Base-by-base conservation (phyloP, 2,888 invertebrate species). In the Eilema sororculum region DNA sequence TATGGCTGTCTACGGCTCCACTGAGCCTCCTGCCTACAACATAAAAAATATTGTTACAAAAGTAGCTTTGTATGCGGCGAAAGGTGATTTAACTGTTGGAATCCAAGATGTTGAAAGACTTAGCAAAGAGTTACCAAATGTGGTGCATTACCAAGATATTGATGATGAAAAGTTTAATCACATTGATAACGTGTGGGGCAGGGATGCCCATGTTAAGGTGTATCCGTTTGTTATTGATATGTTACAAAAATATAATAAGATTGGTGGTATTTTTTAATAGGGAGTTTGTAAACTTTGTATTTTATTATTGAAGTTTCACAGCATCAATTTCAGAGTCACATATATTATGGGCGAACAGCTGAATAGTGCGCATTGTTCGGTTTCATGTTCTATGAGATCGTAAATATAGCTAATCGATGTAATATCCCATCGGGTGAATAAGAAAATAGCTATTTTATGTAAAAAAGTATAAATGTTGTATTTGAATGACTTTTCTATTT, bases 81-180 rank as follows among this genome's bases (percentile, higher is more conserved):
- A 57, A 30, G 69, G 69, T 61, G 77, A 77, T 58, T 13, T 30
- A 10, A 46, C 71, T 28, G 22, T 59, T 12, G 67, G 65, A 20
- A 22, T 69, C 1, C n/a, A 69, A 13, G 69, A 57, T 37, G 65
- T 61, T 13, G 24, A 52, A 25, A 57, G 65, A 25, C 6, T 77
- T 9, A 25, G 30, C 22, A 25, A 25, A 2, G 25, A 63, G n/a
- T 60, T 77, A 16, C 60, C 67, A 2, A 77, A 77, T 64, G 71
- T 74, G 22, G 57, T 62, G n/a, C 25, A n/a, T 13, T 62, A 61
- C 25, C n/a, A 66, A 8, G 33, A 69, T 12, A 46, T 77, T 8
- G 16, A 67, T 4, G 65, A 66, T 41, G 13, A 73, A 2, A 20
- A 25, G 6, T 77, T 77, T 25, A 71, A 20, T 58, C 77, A 77